Base-by-base conservation (phyloP, 2,113 vertebrate genomes). In the Acinonyx jubatus region DNA sequence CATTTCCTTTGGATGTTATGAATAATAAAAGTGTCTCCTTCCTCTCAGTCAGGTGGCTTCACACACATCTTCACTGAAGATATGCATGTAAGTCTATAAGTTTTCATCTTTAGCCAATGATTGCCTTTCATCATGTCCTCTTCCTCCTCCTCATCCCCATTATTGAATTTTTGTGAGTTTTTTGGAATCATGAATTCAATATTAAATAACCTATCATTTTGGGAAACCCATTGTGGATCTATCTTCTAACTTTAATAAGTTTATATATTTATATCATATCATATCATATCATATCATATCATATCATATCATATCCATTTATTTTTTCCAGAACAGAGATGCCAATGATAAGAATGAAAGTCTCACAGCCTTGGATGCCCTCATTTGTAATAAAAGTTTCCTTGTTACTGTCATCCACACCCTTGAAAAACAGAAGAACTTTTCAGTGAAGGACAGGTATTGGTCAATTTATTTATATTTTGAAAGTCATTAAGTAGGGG, bases 351-450 rank as follows among this genome's bases (percentile, higher is more conserved):
- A 99, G 98, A 98, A 99, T 89, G 99, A 99, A 97, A 98, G 98
- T 89, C 98, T 99, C 98, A 98, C 98, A 80, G 98, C 98, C 85
- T 97, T 99, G 98, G 98, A 98, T 96, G 98, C 98, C 96, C 98
- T 99, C 19, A 99, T 99, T 98, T 99, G 99, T 98, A 99, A 99
- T 97, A 99, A 99, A 98, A 98, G 98, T 95, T 99, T 99, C 98
- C 98, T 99, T 96, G 98, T 99, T 84, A 98, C 98, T 73, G 98
- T 99, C 96, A 99, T 99, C 98, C 99, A 99, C 92, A 99, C 98
- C 81, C 98, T 99, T 89, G 99, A 99, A 98, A 99, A 99, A 95
- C 99, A 99, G 98, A 99, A 98, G 97, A 99, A 98, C 97, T 99
- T 99, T 98, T 98, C 99, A 41, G 98, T 99, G 93, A 99, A 99